Base-by-base conservation (phyloP, 2,797 vertebrate species). In the Micrastur ruficollis region DNA sequence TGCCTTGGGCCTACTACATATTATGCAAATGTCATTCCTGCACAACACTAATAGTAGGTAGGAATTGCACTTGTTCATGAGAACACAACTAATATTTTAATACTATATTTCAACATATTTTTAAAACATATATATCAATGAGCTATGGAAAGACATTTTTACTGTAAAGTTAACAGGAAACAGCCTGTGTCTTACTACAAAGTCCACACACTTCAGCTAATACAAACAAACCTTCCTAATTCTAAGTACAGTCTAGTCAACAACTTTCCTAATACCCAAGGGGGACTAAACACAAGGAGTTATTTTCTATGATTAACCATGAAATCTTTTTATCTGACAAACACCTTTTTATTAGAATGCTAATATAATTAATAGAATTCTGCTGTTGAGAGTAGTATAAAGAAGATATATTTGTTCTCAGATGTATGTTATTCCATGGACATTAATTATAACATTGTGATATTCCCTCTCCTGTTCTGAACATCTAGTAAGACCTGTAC, bases 381-480 rank as follows among this genome's bases (percentile, higher is more conserved):
- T 91, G 73, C 79, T 93, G n/a, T 62, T 86, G 44, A 96, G 74
- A 94, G 55, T 67, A 88, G 55, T 46, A 65, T 92, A 79, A 95
- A 89, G 79, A 82, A 78, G 84, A 89, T 55, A 40, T 93, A 80
- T 89, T 82, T 92, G 47, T 89, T 90, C 67, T 67, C 36, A 93
- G 65, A 59, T 75, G n/a, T 74, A 89, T 36, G 68, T 68, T 96
- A 79, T 92, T 97, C 86, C 80, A 95, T 50, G 50, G 95, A 76
- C 89, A 88, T 97, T 97, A 98, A 97, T 97, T 97, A 95, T 81
- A 96, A 53, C 65, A 91, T 91, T 93, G 91, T 95, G 83, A 95
- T 96, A 94, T 95, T 95, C 72, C 79, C 82, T 93, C 65, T 97
- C 86, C 91, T 97, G 86, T 96, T 98, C 97, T 98, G 97, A 98